Conservation (phyloP, 2,113 vertebrate genomes). For the Sprattus sprattus region DNA sequence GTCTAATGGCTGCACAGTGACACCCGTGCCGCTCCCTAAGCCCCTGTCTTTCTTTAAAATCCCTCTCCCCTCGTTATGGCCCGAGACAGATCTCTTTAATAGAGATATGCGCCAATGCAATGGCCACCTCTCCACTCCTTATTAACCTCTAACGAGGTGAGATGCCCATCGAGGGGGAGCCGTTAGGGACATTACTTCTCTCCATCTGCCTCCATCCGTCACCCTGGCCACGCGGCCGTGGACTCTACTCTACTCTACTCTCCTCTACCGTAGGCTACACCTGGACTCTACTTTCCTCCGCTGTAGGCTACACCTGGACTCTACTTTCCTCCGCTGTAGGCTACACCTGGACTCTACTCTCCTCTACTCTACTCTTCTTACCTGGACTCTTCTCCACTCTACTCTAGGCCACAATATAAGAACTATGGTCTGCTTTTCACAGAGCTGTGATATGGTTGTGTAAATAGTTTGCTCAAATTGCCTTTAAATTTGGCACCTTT, state of each 20-base stretch:
- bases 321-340: too few species aligned
- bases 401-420: not conserved
- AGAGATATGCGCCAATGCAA: constrained; percentile 10
- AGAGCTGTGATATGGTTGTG: not conserved
- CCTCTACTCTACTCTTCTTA: too few species aligned
- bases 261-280: too few species aligned
- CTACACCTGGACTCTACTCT: too few species aligned
- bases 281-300: not conserved
- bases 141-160: constrained; percentile 48
- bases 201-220: constrained; percentile 31
- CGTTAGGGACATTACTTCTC: constrained; percentile 37
- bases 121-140: constrained; percentile 42
- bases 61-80: constrained; percentile 38
- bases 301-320: too few species aligned
- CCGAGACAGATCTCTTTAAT: constrained; percentile 43
- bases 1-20: not conserved
- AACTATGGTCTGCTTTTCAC: not conserved
- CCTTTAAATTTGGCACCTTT: not conserved
- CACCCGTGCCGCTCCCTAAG: not conserved
- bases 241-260: too few species aligned
- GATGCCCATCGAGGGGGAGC: constrained; percentile 25
- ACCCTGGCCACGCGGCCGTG: not conserved
- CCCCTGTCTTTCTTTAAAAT: not conserved
- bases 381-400: too few species aligned
- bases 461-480: not conserved